These are phyloP conservation scores for Campaea margaritaria DNA, from an alignment of 2,888 invertebrate genomes.

Conservation along the genomic window DNA sequence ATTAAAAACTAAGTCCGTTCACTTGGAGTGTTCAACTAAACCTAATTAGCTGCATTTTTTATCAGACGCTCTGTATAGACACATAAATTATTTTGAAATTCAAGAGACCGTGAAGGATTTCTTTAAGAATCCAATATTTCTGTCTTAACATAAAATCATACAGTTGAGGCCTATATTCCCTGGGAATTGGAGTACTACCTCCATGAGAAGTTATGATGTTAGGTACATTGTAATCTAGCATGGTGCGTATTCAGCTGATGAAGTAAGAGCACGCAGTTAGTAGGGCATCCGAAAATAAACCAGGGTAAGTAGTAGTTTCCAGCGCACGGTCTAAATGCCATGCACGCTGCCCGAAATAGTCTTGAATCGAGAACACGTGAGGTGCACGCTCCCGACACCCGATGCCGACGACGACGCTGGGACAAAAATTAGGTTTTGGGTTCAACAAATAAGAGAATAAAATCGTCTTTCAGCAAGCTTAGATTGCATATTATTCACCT, in stretches of 20 bases:
- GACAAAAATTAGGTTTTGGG: conserved; percentile 22
- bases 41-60: conserved; percentile 68
- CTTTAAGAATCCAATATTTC: conserved; percentile 49
- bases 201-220: not conserved
- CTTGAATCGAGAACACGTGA: conserved; percentile 52
- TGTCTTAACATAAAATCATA: conserved; percentile 11
- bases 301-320: conserved; percentile 73
- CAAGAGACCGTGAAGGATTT: conserved; percentile 63
- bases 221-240: conserved; percentile 3
- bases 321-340: conserved; percentile 79
- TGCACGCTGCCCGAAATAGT: conserved; percentile 77
- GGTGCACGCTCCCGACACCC: conserved; percentile 55
- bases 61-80: conserved; percentile 54
- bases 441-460: conserved; percentile 4
- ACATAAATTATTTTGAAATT: conserved; percentile 62
- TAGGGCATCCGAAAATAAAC: conserved; percentile 79
- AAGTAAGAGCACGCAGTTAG: conserved; percentile 62
- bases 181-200: not conserved
- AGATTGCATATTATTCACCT: no score
- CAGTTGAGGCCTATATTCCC: not conserved
- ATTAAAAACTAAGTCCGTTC: conserved; percentile 50
- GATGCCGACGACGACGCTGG: conserved; percentile 53
- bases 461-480: no score
- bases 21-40: conserved; percentile 42
- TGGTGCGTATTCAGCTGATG: conserved; percentile 44